Conservation (phyloP, 2,113 vertebrate species). For the Calyptommatus sinebrachiatus region DNA sequence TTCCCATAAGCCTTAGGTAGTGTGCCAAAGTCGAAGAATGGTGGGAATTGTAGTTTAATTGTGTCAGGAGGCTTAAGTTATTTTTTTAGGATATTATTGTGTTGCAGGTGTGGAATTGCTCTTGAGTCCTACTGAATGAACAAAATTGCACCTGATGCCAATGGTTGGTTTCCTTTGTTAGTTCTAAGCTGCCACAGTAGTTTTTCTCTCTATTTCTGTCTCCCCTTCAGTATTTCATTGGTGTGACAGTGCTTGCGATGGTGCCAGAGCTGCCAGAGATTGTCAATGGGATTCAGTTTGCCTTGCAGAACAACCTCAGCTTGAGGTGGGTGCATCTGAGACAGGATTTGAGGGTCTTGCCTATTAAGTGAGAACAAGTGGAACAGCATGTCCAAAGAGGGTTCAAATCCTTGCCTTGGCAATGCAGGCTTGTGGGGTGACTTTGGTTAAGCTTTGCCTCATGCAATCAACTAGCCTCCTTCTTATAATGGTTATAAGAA, state of each 20-base stretch:
- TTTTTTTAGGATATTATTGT: too few species aligned
- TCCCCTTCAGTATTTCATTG: slow-evolving; percentile 80
- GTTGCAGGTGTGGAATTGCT: too few species aligned
- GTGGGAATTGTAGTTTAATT: too few species aligned
- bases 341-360: rapidly evolving
- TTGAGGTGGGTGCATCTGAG: slow-evolving; percentile 70
- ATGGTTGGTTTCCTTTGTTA: not conserved
- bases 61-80: too few species aligned
- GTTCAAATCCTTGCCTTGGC: not conserved
- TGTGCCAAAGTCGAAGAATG: too few species aligned
- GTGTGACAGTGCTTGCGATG: slow-evolving; percentile 86
- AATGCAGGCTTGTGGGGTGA: not conserved
- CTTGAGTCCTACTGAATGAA: too few species aligned
- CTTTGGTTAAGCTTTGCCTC: not conserved
- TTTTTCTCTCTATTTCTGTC: too few species aligned
- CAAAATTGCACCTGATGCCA: too few species aligned
- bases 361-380: too few species aligned
- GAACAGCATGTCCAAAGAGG: too few species aligned
- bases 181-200: not conserved
- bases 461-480: not conserved
- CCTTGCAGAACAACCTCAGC: slow-evolving; percentile 88
- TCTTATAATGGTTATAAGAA: not conserved
- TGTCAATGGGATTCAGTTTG: slow-evolving; percentile 88
- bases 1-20: too few species aligned
- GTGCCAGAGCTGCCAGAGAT: slow-evolving; percentile 88